Evolutionary conservation across 2,797 vertebrate species (phyloP), one percentile per base, ranked within the genome.

Genomic region (Mergus octosetaceus): DNA sequence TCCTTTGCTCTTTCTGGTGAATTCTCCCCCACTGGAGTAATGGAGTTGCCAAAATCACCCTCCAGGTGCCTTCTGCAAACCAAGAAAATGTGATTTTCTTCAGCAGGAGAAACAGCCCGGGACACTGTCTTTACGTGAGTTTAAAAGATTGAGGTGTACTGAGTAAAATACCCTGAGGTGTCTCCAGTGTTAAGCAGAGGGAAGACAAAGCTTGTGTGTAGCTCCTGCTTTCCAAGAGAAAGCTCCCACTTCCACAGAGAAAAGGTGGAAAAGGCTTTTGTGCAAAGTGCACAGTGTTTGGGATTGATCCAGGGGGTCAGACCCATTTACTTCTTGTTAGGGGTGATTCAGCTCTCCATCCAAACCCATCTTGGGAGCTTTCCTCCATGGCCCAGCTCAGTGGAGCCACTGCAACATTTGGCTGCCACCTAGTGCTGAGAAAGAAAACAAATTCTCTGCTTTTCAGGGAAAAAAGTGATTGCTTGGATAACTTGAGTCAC

Each of bases 361-460:
- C 71, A 5, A 22, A 18, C 2, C 1, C 41, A 30, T 9, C 53
- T 64, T 25, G 13, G 2, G 1, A 14, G 7, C 20, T 9, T 1
- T 9, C 10, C 1, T 13, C 47, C 30, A 2, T 1, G 39, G 22
- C 13, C 27, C 84, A 3, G 41, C 73, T 30, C 36, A 1, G 38
- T 8, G 27, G 8, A n/a, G 30, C 19, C 43, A 30, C 71, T 25
- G 61, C 83, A 38, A 84, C 56, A 2, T 49, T 47, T 28, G 62
- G 30, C 56, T 84, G 96, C 95, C 97, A 97, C 54, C 97, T 97
- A 93, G 87, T 34, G 96, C 89, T 39, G 7, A 13, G 30, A 56
- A 21, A 6, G 14, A 27, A 30, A 61, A 13, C 1, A 5, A 39
- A 88, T 25, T 12, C 4, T 16, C 65, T 2, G 28, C 39, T 95